Base-by-base conservation (phyloP, 2,888 invertebrate genomes). In the Torymus auratus region DNA sequence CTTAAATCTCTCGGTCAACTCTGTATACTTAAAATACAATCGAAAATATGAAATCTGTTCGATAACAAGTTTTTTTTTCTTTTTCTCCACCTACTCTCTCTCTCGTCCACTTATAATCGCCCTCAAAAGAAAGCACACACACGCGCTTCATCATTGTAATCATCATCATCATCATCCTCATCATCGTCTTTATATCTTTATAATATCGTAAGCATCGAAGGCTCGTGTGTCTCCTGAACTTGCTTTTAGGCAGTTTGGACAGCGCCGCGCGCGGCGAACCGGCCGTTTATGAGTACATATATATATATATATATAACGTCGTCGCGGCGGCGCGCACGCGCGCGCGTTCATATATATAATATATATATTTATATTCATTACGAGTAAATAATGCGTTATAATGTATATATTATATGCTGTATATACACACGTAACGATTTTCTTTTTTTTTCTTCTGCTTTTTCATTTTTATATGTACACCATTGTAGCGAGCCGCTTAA, bases 161-260 rank as follows among this genome's bases (percentile, higher is more conserved):
- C 20, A 62, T 73, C 14, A 20, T 73, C 14, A 20, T 23, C 61
- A 41, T 41, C 5, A 41, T 20, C 61, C 15, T 61, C 14, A 56
- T 67, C 11, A 7, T 41, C 41, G 1, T 67, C 15, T 20, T 23
- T 69, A 56, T 61, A 67, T 17, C 4, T 41, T 17, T 68, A 55
- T 58, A 53, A 67, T 70, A 75, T 72, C 55, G 41, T 41, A 77
- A 74, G 69, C 64, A 58, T 73, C 28, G 55, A 70, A 77, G 77
- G 80, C 82, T 82, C 41, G 41, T 41, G 41, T 41, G 7, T 41
- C 41, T 80, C 67, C 73, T 70, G 77, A 77, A 82, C 82, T 82
- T 79, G 65, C 80, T 78, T 83, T 61, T 80, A 81, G 82, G 82
- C 82, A 83, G 80, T 80, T 83, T 78, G 78, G 80, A 81, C 69